Evolutionary conservation across 2,797 vertebrate genomes (phyloP).

Genomic region (Mormyrus proboscirostris): DNA sequence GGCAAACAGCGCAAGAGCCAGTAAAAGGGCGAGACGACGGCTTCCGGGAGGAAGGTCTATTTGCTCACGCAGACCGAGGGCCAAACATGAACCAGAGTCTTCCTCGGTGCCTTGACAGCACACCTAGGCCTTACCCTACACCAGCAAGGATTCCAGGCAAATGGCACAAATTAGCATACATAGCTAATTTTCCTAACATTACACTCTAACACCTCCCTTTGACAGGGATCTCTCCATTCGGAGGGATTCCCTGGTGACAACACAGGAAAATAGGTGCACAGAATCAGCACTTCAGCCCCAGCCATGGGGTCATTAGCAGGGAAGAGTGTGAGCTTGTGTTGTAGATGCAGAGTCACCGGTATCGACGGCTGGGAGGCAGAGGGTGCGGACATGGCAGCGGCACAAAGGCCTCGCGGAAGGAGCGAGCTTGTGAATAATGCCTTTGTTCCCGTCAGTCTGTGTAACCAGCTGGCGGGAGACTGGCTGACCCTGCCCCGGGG

Average conservation of each 20-base stretch:
- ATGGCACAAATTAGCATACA: neutral
- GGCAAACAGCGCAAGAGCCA: neutral
- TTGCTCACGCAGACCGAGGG: neutral
- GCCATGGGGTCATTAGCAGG: neutral
- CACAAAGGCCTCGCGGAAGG: neutral
- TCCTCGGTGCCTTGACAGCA: neutral
- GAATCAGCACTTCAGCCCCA: neutral
- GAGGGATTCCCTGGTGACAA: neutral
- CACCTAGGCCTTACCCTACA: neutral
- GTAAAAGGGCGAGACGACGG: neutral
- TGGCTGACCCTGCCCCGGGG: neutral
- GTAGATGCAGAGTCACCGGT: neutral
- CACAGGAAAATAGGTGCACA: neutral
- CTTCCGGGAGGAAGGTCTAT: neutral
- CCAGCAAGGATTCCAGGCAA: neutral
- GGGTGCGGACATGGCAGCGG: neutral
- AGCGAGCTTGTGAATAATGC: conserved; percentile 1
- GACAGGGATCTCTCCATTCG: neutral
- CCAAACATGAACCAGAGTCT: neutral
- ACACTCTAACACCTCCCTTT: neutral
- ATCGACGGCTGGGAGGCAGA: neutral
- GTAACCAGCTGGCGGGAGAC: conserved; percentile 14
- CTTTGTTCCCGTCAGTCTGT: conserved; percentile 15
- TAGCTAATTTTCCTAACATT: neutral
- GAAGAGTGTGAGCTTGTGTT: neutral